Conservation (phyloP, 2,888 invertebrate species). For the Mechanitis mazaeus region DNA sequence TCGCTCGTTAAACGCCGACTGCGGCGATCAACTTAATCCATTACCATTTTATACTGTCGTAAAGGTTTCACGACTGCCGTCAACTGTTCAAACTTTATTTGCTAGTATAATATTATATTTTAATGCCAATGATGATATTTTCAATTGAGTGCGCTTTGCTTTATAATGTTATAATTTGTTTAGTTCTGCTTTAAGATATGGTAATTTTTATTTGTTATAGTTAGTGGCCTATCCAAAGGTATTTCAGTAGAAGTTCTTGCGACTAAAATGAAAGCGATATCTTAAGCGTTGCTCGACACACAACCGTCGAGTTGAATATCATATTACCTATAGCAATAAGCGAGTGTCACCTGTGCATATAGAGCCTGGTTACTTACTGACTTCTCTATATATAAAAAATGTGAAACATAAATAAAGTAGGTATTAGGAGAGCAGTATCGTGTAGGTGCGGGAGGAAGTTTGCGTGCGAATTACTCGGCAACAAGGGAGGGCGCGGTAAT, state of each 20-base stretch:
- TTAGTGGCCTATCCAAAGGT: no score
- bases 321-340: no score
- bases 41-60: slow-evolving; percentile 71
- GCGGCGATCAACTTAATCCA: slow-evolving; percentile 67
- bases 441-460: slow-evolving; percentile 54
- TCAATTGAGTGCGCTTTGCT: slow-evolving; percentile 27
- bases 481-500: slow-evolving; percentile 61
- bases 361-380: no score
- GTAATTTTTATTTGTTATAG: no score
- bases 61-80: slow-evolving; percentile 68
- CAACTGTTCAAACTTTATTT: slow-evolving; percentile 52
- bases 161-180: background rate
- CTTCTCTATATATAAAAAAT: no score
- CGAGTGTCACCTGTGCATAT: no score
- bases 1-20: slow-evolving; percentile 62
- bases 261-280: no score
- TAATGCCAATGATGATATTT: slow-evolving; percentile 28
- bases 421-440: slow-evolving; percentile 47
- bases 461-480: slow-evolving; percentile 63
- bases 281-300: no score
- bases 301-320: no score
- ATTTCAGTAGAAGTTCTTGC: no score
- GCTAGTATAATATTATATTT: slow-evolving; percentile 34
- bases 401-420: slow-evolving; percentile 14
- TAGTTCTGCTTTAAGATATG: background rate